Conservation (phyloP, 1,140 invertebrate genomes). For the roundworm (Caenorhabditis elegans) region DNA sequence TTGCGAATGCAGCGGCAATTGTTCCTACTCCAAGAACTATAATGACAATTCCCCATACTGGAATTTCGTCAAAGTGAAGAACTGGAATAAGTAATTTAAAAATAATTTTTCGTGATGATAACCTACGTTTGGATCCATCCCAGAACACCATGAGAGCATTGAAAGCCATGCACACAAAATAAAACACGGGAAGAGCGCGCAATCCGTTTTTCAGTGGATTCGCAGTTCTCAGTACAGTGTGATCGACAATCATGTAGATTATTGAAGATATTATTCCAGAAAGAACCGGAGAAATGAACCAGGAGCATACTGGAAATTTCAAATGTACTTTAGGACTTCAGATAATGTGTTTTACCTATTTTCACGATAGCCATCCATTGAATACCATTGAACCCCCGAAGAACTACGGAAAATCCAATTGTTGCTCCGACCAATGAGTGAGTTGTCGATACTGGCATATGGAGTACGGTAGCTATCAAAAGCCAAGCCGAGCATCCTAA, state of each 20-base stretch:
- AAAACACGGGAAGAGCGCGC: conserved; percentile 83
- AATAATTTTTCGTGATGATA: not conserved
- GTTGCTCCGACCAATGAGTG: conserved; percentile 96
- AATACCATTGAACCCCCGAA: conserved; percentile 80
- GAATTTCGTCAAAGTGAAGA: conserved; percentile 48
- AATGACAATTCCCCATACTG: conserved; percentile 50
- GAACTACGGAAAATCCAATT: conserved; percentile 88
- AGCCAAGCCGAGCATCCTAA: conserved; percentile 77
- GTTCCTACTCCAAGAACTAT: conserved; percentile 49
- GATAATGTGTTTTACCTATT: conserved; percentile 73
- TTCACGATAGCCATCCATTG: conserved; percentile 78
- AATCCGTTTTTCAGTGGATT: conserved; percentile 84
- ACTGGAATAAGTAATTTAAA: conserved; percentile 46
- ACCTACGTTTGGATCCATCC: conserved; percentile 86
- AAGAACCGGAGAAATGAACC: conserved; percentile 90
- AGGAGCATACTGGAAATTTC: conserved; percentile 79
- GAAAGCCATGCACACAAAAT: conserved; percentile 84
- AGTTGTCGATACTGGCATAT: conserved; percentile 86
- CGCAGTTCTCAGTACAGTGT: conserved; percentile 72
- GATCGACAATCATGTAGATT: conserved; percentile 79
- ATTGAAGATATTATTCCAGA: conserved; percentile 84
- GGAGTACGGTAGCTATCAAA: conserved; percentile 84
- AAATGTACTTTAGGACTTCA: conserved; percentile 41
- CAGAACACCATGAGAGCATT: conserved; percentile 88
- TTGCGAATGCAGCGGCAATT: conserved; percentile 50